A percentile compares a stretch with the other conserved stretches of the same genome.
These are phyloP conservation scores for Embidobia sp. DNA, from an alignment of 2,888 invertebrate genomes.

Conservation along the genomic window DNA sequence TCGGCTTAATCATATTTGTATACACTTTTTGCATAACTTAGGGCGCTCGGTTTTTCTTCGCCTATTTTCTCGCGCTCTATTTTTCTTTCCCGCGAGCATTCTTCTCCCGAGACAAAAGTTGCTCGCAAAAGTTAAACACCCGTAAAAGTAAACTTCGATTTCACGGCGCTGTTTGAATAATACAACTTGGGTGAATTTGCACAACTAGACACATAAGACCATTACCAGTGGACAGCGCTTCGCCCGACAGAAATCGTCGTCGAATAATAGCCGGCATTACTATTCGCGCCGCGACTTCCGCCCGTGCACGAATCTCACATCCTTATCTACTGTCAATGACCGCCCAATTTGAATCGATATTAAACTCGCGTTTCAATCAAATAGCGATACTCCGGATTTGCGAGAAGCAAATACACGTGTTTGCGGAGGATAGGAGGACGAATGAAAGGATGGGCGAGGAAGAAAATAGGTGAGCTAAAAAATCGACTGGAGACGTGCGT, in stretches of 20 bases:
- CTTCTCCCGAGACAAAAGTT: conserved; percentile 11
- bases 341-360: conserved; percentile 45
- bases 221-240: conserved; percentile 50
- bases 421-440: neutral
- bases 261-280: conserved; percentile 52
- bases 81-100: conserved; percentile 8
- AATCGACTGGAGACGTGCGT: too few species aligned
- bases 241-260: conserved; percentile 52
- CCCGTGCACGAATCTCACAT: conserved; percentile 46
- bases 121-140: conserved; percentile 12
- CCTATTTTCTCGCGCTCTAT: neutral
- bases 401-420: too few species aligned
- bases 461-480: too few species aligned
- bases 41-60: neutral
- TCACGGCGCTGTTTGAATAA: conserved; percentile 40
- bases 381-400: conserved; percentile 17
- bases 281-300: conserved; percentile 49
- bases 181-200: conserved; percentile 30
- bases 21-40: conserved; percentile 34
- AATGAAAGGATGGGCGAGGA: neutral
- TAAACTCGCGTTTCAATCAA: conserved; percentile 41
- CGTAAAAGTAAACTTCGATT: conserved; percentile 39
- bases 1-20: conserved; percentile 28
- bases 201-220: conserved; percentile 47
- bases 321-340: conserved; percentile 57